Conservation (phyloP, 30 jellyfish, hydroid and myxozoan genomes). For the Chironex yamaguchii region DNA sequence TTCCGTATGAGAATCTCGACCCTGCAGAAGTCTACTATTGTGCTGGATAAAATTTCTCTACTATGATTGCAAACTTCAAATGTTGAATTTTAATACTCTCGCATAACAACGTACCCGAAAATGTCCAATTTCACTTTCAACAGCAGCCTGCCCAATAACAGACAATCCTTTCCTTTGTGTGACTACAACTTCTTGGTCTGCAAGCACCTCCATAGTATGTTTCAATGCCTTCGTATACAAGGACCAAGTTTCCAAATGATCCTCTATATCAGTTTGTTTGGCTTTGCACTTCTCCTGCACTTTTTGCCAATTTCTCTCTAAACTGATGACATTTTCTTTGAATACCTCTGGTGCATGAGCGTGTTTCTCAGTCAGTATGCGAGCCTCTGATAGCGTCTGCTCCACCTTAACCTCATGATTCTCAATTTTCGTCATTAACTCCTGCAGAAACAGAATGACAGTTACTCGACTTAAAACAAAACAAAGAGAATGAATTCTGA, state of each 20-base stretch:
- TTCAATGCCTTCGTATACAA: slow-evolving; percentile 63
- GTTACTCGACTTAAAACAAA: neutral
- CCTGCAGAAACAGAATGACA: slow-evolving; percentile 28
- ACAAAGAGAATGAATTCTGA: too few species aligned
- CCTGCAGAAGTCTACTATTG: too few species aligned
- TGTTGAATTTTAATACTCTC: too few species aligned
- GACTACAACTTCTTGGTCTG: slow-evolving; percentile 58
- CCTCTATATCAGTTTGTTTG: slow-evolving; percentile 57
- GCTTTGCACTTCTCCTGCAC: slow-evolving; percentile 5
- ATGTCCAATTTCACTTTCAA: slow-evolving; percentile 66
- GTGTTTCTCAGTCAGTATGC: slow-evolving; percentile 6
- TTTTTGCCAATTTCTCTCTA: slow-evolving; percentile 37
- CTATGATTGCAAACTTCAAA: too few species aligned
- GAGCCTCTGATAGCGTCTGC: slow-evolving; percentile 42
- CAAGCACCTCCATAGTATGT: slow-evolving; percentile 59
- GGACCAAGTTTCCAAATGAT: slow-evolving; percentile 50
- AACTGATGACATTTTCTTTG: slow-evolving; percentile 53
- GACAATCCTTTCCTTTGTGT: neutral
- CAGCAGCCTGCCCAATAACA: slow-evolving; percentile 53
- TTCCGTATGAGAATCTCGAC: too few species aligned
- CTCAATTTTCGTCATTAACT: slow-evolving; percentile 41
- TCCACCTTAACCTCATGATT: slow-evolving; percentile 45
- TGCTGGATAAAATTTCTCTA: too few species aligned
- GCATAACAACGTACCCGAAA: too few species aligned
- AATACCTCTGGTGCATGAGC: slow-evolving; percentile 65